Percentiles rank a stretch among this genome's conserved stretches.
These are phyloP conservation scores for Adineta ricciae DNA, from an alignment of 2,888 invertebrate genomes.

Conservation along the genomic window DNA sequence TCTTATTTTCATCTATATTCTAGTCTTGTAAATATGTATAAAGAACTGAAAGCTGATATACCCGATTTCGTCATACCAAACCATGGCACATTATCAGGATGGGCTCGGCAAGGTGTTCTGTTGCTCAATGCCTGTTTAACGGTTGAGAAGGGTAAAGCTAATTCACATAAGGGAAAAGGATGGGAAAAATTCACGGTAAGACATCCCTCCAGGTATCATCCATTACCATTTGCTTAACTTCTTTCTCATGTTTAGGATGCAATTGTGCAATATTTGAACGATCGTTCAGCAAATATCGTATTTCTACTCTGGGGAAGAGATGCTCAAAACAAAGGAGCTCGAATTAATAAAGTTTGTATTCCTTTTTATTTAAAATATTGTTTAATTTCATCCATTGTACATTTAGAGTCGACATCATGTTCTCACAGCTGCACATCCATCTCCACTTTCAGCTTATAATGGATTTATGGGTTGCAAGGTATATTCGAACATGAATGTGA, in stretches of 20 bases:
- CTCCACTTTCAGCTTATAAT: background rate
- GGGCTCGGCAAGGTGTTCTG: conserved; percentile 12
- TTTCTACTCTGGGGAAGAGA: conserved; percentile 20
- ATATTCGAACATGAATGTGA: background rate
- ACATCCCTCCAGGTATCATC: too few relatives aligned
- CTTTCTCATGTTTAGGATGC: background rate
- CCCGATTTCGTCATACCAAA: background rate
- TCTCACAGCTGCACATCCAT: conserved; percentile 6
- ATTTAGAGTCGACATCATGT: background rate
- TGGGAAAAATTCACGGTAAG: conserved; percentile 14
- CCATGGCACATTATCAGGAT: background rate
- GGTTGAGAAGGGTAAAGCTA: background rate
- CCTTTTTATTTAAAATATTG: too few relatives aligned
- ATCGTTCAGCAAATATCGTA: background rate
- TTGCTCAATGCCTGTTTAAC: conserved; percentile 23
- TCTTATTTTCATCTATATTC: too few relatives aligned
- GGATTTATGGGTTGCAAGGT: conserved; percentile 22
- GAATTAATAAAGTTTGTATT: background rate
- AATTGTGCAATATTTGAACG: background rate
- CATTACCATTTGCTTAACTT: too few relatives aligned
- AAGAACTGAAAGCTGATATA: background rate
- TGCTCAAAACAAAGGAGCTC: conserved; percentile 18
- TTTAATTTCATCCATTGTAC: background rate
- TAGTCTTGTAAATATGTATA: conserved; percentile 11
- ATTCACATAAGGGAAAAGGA: conserved; percentile 19